Evolutionary conservation across 1,140 invertebrate species (phyloP), one percentile per base, ranked within the genome.

Genomic region (Conus betulinus): DNA sequence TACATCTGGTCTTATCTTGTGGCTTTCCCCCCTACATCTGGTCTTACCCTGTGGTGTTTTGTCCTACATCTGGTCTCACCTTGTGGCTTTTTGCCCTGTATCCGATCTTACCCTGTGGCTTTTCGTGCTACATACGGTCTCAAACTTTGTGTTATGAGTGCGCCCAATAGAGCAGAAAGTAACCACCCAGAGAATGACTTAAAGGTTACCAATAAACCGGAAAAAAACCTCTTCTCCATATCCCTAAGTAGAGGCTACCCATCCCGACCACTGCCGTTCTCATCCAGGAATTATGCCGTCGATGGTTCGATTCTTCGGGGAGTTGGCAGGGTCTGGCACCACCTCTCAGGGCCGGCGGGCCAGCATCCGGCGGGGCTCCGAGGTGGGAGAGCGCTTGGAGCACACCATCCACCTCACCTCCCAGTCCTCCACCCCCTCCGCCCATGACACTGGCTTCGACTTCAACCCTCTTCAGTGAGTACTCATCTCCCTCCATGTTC

Each of bases 341-440:
- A 57, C 53, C 39, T 57, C 60, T 17, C 53, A 84, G 53, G 55
- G 84, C 20, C 10, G 84, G 57, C 51, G 91, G 39, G 88, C 84
- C 60, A 91, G 89, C 78, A 52, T 92, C 15, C 76, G 91, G 76
- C 86, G 91, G 39, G 91, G 91, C 17, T 92, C 91, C 5, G 91
- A 90, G 82, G 89, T 92, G 2, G 91, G 91, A 51, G 91, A 92
- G 86, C 86, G 89, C 23, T 84, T 92, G 51, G 91, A 92, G 74
- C 90, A 91, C 84, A 91, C 91, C 11, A 91, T 91, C 53, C 90
- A 90, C 78, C 84, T 91, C 27, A 91, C 91, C 20, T 91, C 91
- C 57, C 88, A 90, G 81, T 89, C 88, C 5, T 89, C 90, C 23
- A 88, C 91, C n/a, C 90, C 91, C 11, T 90, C 90, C 67, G 91